Conservation (phyloP, 2,888 invertebrate genomes). For the Sclerodermus sp. region DNA sequence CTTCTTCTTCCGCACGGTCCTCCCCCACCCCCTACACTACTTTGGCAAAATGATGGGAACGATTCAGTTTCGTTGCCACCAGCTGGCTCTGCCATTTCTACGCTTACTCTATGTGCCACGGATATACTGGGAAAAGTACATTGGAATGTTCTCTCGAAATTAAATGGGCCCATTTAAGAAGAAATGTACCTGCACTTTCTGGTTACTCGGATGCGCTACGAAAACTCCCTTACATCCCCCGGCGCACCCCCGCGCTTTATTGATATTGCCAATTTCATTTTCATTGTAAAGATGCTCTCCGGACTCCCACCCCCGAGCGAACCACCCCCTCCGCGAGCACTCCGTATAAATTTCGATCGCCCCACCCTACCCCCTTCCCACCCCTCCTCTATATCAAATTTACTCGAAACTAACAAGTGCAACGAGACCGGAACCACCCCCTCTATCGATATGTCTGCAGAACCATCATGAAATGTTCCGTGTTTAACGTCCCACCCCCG, state of each 20-base stretch:
- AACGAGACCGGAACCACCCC: too few relatives aligned
- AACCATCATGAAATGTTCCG: too few relatives aligned
- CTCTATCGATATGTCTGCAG: too few relatives aligned
- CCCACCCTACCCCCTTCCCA: too few relatives aligned
- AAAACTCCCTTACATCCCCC: slow-evolving; percentile 8
- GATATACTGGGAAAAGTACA: slow-evolving; percentile 13
- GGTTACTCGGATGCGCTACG: slow-evolving; percentile 8
- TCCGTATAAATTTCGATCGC: background rate
- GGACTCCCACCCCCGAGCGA: background rate
- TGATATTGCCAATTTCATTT: slow-evolving; percentile 32
- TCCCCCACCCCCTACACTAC: too few relatives aligned
- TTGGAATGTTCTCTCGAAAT: slow-evolving; percentile 23
- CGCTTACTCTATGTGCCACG: slow-evolving; percentile 8
- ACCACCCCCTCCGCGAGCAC: background rate
- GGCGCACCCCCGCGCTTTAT: slow-evolving; percentile 14
- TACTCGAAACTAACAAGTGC: too few relatives aligned
- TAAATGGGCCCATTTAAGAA: slow-evolving; percentile 26
- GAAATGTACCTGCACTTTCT: slow-evolving; percentile 17
- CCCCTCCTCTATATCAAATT: background rate
- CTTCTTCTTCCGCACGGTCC: too few relatives aligned
- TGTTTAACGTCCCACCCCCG: too few relatives aligned
- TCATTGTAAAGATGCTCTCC: slow-evolving; percentile 7
- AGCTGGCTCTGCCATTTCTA: slow-evolving; percentile 22
- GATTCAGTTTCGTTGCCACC: slow-evolving; percentile 25
- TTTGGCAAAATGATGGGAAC: slow-evolving; percentile 19